Evolutionary conservation across 2,113 vertebrate species (phyloP).

Genomic region (Glareola pratincola): DNA sequence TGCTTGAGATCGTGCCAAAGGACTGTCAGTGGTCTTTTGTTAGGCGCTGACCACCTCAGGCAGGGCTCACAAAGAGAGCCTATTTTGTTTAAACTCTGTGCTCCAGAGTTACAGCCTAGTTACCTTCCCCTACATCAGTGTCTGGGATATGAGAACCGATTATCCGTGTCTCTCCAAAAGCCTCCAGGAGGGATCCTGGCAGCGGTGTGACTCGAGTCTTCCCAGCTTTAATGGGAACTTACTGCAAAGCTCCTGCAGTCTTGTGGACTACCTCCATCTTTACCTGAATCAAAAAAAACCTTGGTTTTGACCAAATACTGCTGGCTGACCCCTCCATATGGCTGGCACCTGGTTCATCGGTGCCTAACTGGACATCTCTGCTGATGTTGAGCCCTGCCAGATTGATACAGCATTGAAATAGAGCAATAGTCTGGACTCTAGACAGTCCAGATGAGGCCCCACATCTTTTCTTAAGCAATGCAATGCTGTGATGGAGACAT

Average conservation of each 20-base stretch:
- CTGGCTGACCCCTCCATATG: background rate
- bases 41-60: slow-evolving; percentile 41
- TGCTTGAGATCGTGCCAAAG: slow-evolving; percentile 50
- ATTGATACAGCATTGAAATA: background rate
- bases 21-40: slow-evolving; percentile 63
- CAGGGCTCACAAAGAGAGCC: slow-evolving; percentile 28
- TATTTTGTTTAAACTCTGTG: slow-evolving; percentile 42
- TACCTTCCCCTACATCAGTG: background rate
- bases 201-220: background rate
- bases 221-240: background rate
- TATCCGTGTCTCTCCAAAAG: background rate
- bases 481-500: background rate
- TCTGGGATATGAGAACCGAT: background rate
- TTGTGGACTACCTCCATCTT: background rate
- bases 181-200: background rate
- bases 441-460: background rate
- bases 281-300: background rate
- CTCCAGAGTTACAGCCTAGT: slow-evolving; percentile 7
- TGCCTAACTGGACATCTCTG: background rate
- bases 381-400: background rate
- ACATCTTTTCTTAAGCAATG: background rate
- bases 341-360: background rate
- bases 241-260: background rate
- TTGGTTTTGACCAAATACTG: background rate
- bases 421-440: background rate